Conservation (phyloP, 2,888 invertebrate genomes). For the Eupeodes latifasciatus region DNA sequence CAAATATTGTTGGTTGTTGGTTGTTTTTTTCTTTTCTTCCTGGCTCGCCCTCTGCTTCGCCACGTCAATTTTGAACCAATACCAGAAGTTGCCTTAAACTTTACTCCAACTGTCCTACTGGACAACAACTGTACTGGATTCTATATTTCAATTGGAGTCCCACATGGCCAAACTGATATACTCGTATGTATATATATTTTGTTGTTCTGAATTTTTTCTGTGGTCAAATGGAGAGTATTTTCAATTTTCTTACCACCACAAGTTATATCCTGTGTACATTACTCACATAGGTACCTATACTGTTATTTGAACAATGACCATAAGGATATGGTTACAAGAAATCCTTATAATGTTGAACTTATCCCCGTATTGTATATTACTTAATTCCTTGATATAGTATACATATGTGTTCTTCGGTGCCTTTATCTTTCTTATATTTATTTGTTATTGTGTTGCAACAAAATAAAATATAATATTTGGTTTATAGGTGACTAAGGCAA, state of each 20-base stretch:
- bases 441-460: too few species aligned
- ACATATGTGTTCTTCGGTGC: too few species aligned
- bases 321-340: background rate
- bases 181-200: background rate
- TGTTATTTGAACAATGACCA: slow-evolving; percentile 7
- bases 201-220: background rate
- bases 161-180: slow-evolving; percentile 2
- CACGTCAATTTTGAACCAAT: background rate
- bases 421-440: too few species aligned
- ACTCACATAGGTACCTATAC: background rate
- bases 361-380: slow-evolving; percentile 45
- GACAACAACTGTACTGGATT: slow-evolving; percentile 35
- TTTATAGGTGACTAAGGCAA: too few species aligned
- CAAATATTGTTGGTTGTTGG: slow-evolving; percentile 41
- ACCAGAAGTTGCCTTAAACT: slow-evolving; percentile 31
- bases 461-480: too few species aligned
- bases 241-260: slow-evolving; percentile 56
- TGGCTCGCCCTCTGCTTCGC: too few species aligned
- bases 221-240: slow-evolving; percentile 29
- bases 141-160: slow-evolving; percentile 20
- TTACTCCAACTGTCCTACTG: slow-evolving; percentile 8
- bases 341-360: slow-evolving; percentile 49
- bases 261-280: background rate
- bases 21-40: background rate
- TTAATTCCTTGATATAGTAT: background rate